Conservation (phyloP, 1,140 invertebrate species). For the Microplitis demolitor region DNA sequence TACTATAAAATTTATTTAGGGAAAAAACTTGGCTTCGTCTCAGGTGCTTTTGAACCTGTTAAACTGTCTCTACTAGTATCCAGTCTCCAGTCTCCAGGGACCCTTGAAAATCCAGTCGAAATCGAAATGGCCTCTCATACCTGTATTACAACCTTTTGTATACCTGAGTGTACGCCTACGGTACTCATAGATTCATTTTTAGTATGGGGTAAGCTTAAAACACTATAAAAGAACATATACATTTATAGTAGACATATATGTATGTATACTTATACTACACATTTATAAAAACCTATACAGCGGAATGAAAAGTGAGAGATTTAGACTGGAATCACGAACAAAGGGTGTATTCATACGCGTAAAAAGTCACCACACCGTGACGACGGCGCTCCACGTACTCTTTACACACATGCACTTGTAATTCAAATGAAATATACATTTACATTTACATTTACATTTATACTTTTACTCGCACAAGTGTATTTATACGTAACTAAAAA, state of each 20-base stretch:
- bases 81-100: not conserved
- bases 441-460: too few species aligned
- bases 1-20: not conserved
- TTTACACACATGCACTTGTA: not conserved
- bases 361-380: slow-evolving; percentile 46
- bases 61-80: not conserved
- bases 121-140: slow-evolving; percentile 36
- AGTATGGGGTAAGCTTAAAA: not conserved
- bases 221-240: not conserved
- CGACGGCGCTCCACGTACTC: slow-evolving; percentile 28
- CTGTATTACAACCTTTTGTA: slow-evolving; percentile 29
- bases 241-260: not conserved
- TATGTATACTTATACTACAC: not conserved
- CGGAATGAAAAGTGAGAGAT: not conserved
- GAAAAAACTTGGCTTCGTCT: not conserved
- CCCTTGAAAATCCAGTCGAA: slow-evolving; percentile 38
- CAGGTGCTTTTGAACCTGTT: slow-evolving; percentile 21
- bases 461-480: too few species aligned
- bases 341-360: slow-evolving; percentile 48
- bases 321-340: slow-evolving; percentile 32
- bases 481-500: too few species aligned
- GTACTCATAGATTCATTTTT: not conserved
- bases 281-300: not conserved
- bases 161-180: slow-evolving; percentile 9
- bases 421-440: not conserved